Evolutionary conservation across 2,888 invertebrate genomes (phyloP).

Genomic region (Salpingus planirostris): DNA sequence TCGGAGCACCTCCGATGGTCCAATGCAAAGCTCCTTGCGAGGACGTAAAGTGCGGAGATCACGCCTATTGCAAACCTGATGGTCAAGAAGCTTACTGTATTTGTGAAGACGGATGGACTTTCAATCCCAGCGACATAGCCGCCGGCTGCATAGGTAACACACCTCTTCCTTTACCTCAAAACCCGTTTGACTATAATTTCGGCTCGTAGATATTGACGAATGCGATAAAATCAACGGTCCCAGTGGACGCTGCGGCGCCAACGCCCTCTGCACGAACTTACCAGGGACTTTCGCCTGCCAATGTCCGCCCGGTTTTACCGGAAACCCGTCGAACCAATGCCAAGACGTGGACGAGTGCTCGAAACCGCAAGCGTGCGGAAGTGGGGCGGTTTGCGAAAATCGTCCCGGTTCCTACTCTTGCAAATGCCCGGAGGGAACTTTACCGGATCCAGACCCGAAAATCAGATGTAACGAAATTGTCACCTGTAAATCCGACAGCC

Average conservation of each 20-base stretch:
- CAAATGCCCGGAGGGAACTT: slow-evolving; percentile 70
- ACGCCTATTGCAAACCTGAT: slow-evolving; percentile 83
- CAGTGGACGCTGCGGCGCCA: slow-evolving; percentile 74
- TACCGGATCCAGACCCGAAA: slow-evolving; percentile 77
- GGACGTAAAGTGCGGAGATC: slow-evolving; percentile 80
- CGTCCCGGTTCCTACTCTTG: slow-evolving; percentile 69
- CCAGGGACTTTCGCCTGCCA: slow-evolving; percentile 73
- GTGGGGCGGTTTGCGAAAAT: slow-evolving; percentile 74
- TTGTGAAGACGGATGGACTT: slow-evolving; percentile 90
- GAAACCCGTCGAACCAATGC: slow-evolving; percentile 75
- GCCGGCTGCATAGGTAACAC: slow-evolving; percentile 71
- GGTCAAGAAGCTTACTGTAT: slow-evolving; percentile 85
- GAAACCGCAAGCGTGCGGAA: slow-evolving; percentile 62
- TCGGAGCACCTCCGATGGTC: slow-evolving; percentile 72
- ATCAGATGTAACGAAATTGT: slow-evolving; percentile 76
- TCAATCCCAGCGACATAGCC: slow-evolving; percentile 78
- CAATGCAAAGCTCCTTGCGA: slow-evolving; percentile 86
- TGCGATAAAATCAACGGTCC: slow-evolving; percentile 72
- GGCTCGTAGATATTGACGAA: slow-evolving; percentile 73
- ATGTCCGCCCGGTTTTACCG: slow-evolving; percentile 78
- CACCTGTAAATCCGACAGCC: slow-evolving; percentile 62
- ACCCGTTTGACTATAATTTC: slow-evolving; percentile 7
- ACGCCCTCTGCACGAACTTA: slow-evolving; percentile 71
- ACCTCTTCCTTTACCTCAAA: slow-evolving; percentile 1
- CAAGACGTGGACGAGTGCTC: slow-evolving; percentile 77